Conservation (phyloP, 2,888 invertebrate species). For the Brachyptera putata region DNA sequence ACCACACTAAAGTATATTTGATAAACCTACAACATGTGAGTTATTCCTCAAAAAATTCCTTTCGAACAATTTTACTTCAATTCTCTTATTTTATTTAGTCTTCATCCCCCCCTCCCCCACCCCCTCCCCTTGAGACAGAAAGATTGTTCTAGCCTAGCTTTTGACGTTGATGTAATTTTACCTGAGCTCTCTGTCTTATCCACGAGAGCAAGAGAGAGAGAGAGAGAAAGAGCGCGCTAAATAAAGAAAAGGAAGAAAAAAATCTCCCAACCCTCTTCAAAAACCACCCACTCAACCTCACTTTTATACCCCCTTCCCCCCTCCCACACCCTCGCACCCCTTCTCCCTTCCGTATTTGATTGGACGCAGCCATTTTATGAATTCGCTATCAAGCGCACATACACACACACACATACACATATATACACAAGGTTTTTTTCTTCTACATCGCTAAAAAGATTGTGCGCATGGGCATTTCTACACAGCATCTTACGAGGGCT, state of each 20-base stretch:
- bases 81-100: no score
- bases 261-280: conserved; percentile 9
- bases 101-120: conserved; percentile 7
- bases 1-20: no score
- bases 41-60: no score
- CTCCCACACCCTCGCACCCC: conserved; percentile 19
- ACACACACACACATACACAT: conserved; percentile 21
- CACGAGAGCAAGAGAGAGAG: no score
- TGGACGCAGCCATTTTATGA: conserved; percentile 35
- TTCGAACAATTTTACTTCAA: no score
- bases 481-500: background rate
- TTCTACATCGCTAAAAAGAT: conserved; percentile 28
- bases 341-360: conserved; percentile 32
- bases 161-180: conserved; percentile 34
- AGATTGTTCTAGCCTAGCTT: conserved; percentile 28
- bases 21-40: no score
- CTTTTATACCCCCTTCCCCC: conserved; percentile 15
- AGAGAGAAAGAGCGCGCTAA: conserved; percentile 10
- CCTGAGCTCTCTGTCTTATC: conserved; percentile 23
- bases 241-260: background rate
- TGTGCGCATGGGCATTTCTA: conserved; percentile 26
- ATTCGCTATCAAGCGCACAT: conserved; percentile 29
- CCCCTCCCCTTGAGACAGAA: conserved; percentile 22
- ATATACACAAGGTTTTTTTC: conserved; percentile 17
- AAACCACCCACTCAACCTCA: no score